phyloP scores from a whole-genome alignment of 1,140 invertebrate species.

The Hermetia illucens region DNA sequence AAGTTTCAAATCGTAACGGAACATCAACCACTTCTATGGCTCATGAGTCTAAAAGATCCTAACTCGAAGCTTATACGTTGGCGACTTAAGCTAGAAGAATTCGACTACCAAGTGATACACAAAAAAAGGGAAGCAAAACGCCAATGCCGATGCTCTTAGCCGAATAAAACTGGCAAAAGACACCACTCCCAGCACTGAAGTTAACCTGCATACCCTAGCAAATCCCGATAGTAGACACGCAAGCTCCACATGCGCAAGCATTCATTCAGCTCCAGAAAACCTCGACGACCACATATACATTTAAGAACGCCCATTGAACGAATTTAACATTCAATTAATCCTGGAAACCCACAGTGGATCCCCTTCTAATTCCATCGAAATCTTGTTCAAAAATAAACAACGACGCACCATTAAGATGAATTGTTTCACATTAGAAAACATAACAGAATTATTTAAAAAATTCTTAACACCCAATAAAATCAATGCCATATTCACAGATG shows the following conservation, averaged over 20 bases:
- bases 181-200: too few relatives aligned
- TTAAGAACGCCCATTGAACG: constrained; percentile 4
- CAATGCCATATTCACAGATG: neutral
- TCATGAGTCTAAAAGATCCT: constrained; percentile 31
- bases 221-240: neutral
- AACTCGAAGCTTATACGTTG: constrained; percentile 14
- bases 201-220: neutral
- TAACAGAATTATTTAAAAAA: neutral
- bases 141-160: constrained; percentile 18
- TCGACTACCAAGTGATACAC: constrained; percentile 20
- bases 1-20: constrained; percentile 35
- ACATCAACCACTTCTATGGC: constrained; percentile 32
- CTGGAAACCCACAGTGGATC: neutral
- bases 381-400: neutral
- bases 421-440: neutral
- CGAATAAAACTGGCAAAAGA: too few relatives aligned
- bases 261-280: neutral
- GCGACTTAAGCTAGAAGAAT: constrained; percentile 19
- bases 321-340: constrained; percentile 4
- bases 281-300: neutral
- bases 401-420: neutral
- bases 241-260: neutral
- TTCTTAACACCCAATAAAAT: neutral
- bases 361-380: neutral
- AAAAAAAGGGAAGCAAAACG: constrained; percentile 16